Evolutionary conservation across 2,113 vertebrate genomes (phyloP).

Genomic region (Leiothrix lutea): DNA sequence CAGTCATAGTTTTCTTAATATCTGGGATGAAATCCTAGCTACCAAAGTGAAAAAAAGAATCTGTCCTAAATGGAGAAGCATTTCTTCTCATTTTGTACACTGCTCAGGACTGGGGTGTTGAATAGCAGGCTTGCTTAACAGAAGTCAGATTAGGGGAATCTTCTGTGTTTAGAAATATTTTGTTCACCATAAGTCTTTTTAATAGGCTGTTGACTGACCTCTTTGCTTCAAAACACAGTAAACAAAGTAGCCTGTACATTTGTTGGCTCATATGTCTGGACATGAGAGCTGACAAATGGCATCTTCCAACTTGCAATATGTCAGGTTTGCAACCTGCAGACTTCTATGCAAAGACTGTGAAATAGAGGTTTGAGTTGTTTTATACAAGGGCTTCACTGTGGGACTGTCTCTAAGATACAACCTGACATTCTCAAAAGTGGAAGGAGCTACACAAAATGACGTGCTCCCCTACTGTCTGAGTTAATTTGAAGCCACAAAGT

Average conservation of each 20-base stretch:
- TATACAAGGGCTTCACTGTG: neutral
- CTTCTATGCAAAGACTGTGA: neutral
- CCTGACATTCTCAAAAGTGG: neutral
- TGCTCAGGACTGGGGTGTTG: neutral
- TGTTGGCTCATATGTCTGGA: neutral
- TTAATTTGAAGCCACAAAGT: neutral
- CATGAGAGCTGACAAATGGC: neutral
- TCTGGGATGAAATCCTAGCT: neutral
- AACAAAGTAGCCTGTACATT: neutral
- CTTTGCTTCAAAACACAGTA: neutral
- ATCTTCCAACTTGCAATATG: neutral
- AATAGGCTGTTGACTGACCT: neutral
- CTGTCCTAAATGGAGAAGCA: neutral
- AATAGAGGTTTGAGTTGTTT: neutral
- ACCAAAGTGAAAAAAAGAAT: neutral
- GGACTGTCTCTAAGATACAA: neutral
- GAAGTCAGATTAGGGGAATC: neutral
- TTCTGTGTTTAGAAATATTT: neutral
- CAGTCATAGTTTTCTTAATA: neutral
- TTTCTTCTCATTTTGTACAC: neutral
- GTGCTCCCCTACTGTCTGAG: neutral
- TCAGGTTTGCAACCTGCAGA: neutral
- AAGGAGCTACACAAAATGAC: neutral
- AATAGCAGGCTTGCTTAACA: neutral
- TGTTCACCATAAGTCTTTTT: neutral